phyloP scores from a whole-genome alignment of 2,113 vertebrate species.

The Neomonachus schauinslandi region DNA sequence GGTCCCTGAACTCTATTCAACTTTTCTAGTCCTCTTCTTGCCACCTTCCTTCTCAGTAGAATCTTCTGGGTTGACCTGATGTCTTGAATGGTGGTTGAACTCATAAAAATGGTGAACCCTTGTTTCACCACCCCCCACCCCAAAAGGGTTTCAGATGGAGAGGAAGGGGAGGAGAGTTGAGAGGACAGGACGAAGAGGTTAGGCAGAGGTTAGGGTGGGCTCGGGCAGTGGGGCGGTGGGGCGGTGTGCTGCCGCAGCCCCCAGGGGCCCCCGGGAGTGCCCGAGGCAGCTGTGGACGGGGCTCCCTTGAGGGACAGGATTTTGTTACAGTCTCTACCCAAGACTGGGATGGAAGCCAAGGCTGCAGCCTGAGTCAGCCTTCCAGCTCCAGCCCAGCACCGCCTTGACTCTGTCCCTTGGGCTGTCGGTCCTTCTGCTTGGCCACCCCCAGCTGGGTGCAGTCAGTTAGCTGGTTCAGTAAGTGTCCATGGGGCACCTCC shows the following conservation, averaged over 20 bases:
- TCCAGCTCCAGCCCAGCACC: background rate
- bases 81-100: background rate
- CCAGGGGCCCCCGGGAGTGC: background rate
- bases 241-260: background rate
- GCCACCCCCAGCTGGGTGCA: background rate
- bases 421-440: background rate
- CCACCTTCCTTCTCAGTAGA: background rate
- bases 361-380: background rate
- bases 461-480: background rate
- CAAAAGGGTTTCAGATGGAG: background rate
- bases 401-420: background rate
- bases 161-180: background rate
- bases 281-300: background rate
- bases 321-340: background rate
- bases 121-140: background rate
- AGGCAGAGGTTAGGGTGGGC: background rate
- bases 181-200: too few relatives aligned
- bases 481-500: background rate
- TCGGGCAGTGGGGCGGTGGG: too few relatives aligned
- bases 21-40: background rate
- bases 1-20: background rate
- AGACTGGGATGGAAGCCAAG: background rate
- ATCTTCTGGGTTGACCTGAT: background rate
- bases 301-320: background rate
- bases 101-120: background rate